Evolutionary conservation across 2,888 invertebrate species (phyloP), one percentile per base, ranked within the genome.

Genomic region (Apotomis capreana): DNA sequence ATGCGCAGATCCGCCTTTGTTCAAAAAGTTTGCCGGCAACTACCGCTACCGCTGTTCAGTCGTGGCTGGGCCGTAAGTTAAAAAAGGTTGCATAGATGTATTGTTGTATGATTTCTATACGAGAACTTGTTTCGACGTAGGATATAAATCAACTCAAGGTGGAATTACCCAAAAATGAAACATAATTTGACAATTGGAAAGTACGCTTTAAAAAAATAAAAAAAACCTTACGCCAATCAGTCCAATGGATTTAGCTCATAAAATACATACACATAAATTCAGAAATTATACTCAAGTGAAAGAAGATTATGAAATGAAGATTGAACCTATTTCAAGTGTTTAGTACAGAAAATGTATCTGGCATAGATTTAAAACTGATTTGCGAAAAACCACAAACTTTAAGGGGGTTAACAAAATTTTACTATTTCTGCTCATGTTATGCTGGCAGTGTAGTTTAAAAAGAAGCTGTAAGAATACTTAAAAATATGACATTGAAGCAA

Each of bases 171-270:
- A n/a, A 26, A 65, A 52, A 6, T 2, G 40, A 37, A 54, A 64
- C 6, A 55, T 46, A 57, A 46, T 57, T 57, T 15, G 40, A 61
- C 52, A 63, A 58, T 64, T n/a, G 69, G 64, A 64, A 59, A 65
- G 52, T 63, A 44, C 54, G 65, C 52, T 44, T 58, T 59, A 72
- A 69, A 72, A 68, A 55, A 68, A 57, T 54, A 68, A 68, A 68
- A 72, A 52, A 68, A 72, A 68, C 44, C 72, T 72, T 72, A 72
- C 37, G 62, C 72, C 72, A 72, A 65, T 72, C 72, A 68, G 72
- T 72, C 63, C 72, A 63, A 58, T 72, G 72, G 62, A 72, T 63
- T 63, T 61, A 68, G 68, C 71, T 68, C 58, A 46, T 63, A 57
- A 68, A 62, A 71, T 62, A 71, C 71, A 67, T 58, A 71, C 26